Base-by-base conservation (phyloP, 2,113 vertebrate species). In the Leptodactylus fuscus region DNA sequence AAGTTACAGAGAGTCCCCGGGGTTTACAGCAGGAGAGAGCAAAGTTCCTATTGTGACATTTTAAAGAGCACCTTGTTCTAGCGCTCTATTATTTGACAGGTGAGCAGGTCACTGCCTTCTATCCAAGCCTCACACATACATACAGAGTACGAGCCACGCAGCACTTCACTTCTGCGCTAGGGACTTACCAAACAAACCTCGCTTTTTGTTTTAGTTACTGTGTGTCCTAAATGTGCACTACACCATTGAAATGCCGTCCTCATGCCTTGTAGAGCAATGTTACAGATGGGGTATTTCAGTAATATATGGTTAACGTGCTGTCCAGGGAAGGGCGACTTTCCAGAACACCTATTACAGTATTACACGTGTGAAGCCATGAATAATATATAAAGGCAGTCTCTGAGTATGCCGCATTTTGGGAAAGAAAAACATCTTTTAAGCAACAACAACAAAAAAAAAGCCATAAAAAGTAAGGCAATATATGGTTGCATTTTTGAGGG, bases 21-120 rank as follows among this genome's bases (percentile, higher is more conserved):
- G 67, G 67, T 7, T n/a, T 38, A 44, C 13, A 53, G 24, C 38
- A 60, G 24, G 8, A 67, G n/a, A 49, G 60, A 22, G 22, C 67
- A 71, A 53, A 53, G 46, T 49, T 82, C 60, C 9, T 73, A 34
- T 73, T 38, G 2, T 73, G 81, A 82, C 65, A 71, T 82, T 82
- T n/a, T 82, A 73, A 82, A 53, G 46, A 34, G 8, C 65, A 82
- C 11, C 18, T 27, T 82, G 81, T 82, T 11, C 48, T 55, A 38
- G 46, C 46, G 12, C 60, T 48, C 29, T 55, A 18, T 71, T 71
- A 55, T 71, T 53, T 55, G 48, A 53, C 11, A 70, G 62, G 20
- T 82, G 65, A 38, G 44, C 29, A 49, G 65, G 51, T 82, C 81
- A 70, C 6, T 53, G 65, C 27, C 44, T 36, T 82, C 44, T 13